A percentile compares a stretch with the other conserved stretches of the same genome.
phyloP scores from a whole-genome alignment of 2,113 vertebrate species.

The Thunnus maccoyii region DNA sequence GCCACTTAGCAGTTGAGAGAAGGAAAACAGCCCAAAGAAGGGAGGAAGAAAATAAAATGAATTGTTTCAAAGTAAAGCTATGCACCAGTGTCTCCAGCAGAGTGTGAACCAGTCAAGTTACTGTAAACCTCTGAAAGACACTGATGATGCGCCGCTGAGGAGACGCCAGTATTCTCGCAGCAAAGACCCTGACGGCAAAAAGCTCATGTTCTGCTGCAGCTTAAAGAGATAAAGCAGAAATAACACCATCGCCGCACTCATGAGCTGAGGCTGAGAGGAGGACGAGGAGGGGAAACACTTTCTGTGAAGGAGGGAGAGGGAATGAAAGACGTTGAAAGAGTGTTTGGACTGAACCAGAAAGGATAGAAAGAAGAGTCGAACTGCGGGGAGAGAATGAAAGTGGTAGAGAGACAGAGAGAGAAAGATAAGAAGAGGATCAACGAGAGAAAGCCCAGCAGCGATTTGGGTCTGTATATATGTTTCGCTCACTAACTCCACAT shows the following conservation, averaged over 20 bases:
- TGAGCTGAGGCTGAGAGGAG: constrained; percentile 29
- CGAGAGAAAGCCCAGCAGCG: constrained; percentile 30
- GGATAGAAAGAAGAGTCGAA: neutral
- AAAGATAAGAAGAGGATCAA: constrained; percentile 48
- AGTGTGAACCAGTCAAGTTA: constrained; percentile 18
- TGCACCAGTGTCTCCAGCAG: neutral
- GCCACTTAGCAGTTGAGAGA: no score
- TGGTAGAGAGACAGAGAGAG: neutral
- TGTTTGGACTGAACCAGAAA: neutral
- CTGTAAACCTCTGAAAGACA: constrained; percentile 10
- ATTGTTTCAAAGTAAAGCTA: neutral
- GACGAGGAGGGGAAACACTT: neutral
- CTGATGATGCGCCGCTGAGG: constrained; percentile 28
- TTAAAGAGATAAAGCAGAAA: constrained; percentile 56
- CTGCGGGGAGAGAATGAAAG: neutral
- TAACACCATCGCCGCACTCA: constrained; percentile 25
- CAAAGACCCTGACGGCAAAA: constrained; percentile 31
- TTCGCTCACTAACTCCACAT: constrained; percentile 55
- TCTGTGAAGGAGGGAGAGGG: neutral
- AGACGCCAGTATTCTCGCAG: constrained; percentile 11
- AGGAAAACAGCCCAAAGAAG: no score
- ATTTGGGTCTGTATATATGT: constrained; percentile 34
- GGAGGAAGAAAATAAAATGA: neutral
- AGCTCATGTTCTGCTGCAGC: constrained; percentile 55
- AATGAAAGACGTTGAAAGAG: neutral